These are phyloP conservation scores for Pangasius macronema DNA, from an alignment of 2,797 vertebrate genomes.

Conservation along the genomic window DNA sequence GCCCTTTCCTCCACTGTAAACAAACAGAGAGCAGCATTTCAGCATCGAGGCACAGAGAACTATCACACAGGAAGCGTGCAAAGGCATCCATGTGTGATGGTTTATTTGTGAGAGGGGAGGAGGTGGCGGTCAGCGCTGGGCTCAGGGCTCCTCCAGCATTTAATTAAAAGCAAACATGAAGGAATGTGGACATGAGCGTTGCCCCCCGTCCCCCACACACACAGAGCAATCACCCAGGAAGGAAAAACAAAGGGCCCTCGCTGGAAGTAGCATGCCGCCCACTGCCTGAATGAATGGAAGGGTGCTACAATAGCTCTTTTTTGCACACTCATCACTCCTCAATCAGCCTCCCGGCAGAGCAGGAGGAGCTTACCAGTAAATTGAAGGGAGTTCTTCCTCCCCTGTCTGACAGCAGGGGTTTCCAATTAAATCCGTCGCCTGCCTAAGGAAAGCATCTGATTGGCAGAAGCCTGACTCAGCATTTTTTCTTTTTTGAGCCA, in stretches of 20 bases:
- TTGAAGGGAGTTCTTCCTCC: constrained; percentile 34
- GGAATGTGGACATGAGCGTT: constrained; percentile 41
- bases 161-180: constrained; percentile 59
- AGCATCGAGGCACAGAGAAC: neutral
- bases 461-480: constrained; percentile 46
- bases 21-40: neutral
- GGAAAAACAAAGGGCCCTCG: constrained; percentile 52
- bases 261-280: constrained; percentile 43
- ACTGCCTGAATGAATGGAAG: constrained; percentile 37
- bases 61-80: neutral
- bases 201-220: neutral
- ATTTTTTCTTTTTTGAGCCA: neutral
- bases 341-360: constrained; percentile 40
- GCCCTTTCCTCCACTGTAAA: constrained; percentile 3
- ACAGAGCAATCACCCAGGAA: constrained; percentile 39
- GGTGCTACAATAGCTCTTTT: constrained; percentile 47
- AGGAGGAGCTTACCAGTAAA: constrained; percentile 33
- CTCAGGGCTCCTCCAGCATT: constrained; percentile 26
- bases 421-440: constrained; percentile 34
- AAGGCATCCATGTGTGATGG: neutral
- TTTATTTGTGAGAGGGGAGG: constrained; percentile 38
- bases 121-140: neutral
- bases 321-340: constrained; percentile 48
- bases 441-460: constrained; percentile 20
- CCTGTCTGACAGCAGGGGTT: constrained; percentile 21